Evolutionary conservation across 2,888 invertebrate genomes (phyloP).

Genomic region (Lysandra coridon): DNA sequence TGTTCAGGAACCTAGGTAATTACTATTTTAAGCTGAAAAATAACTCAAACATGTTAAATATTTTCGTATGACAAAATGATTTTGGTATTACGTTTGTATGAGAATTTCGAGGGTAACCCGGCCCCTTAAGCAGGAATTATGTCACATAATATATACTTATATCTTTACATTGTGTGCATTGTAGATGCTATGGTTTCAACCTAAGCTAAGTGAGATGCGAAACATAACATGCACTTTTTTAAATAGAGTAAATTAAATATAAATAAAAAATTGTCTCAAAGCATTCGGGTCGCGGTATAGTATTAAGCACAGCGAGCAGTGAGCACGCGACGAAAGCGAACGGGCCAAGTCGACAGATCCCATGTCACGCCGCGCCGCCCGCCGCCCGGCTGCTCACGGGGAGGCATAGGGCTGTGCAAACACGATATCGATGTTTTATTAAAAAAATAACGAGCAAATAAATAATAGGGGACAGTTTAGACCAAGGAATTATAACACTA

Average conservation of each 20-base stretch:
- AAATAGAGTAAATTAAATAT: neutral
- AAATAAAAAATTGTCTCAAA: constrained; percentile 39
- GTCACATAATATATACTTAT: neutral
- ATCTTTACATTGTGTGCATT: too few species aligned
- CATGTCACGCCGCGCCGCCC: constrained; percentile 47
- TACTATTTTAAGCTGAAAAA: too few species aligned
- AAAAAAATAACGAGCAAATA: too few species aligned
- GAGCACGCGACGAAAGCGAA: constrained; percentile 56
- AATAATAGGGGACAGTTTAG: too few species aligned
- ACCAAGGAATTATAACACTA: too few species aligned
- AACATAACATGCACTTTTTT: neutral
- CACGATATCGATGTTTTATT: neutral
- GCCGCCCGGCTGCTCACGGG: constrained; percentile 36
- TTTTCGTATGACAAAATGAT: too few species aligned
- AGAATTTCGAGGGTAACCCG: too few species aligned
- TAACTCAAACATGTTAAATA: too few species aligned
- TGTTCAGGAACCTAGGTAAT: too few species aligned
- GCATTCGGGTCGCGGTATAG: constrained; percentile 42
- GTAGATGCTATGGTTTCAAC: too few species aligned
- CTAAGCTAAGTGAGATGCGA: too few species aligned
- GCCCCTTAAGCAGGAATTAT: neutral
- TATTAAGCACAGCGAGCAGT: constrained; percentile 35
- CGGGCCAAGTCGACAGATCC: constrained; percentile 54
- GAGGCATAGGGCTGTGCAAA: constrained; percentile 27
- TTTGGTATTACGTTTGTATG: too few species aligned